Percentiles rank a stretch among this genome's conserved stretches.
phyloP scores from a whole-genome alignment of 2,797 vertebrate genomes.

The Myripristis jacobus region DNA sequence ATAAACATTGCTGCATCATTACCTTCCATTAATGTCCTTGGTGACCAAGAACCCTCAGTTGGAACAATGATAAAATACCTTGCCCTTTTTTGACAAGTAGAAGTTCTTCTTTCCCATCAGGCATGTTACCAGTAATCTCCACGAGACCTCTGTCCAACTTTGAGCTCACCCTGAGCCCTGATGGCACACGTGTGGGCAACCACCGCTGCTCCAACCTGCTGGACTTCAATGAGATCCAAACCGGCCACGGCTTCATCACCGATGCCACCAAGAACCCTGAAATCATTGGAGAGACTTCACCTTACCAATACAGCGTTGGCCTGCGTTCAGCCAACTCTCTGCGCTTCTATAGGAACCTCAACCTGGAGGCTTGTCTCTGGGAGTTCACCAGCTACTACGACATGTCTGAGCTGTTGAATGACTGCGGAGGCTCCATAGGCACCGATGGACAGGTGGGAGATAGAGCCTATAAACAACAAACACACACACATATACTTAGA shows the following conservation, averaged over 20 bases:
- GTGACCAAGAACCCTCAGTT: neutral
- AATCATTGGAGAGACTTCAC: conserved; percentile 87
- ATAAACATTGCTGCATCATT: neutral
- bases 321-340: conserved; percentile 85
- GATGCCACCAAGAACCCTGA: conserved; percentile 87
- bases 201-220: conserved; percentile 90
- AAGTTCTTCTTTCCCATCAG: conserved; percentile 56
- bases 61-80: neutral
- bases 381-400: conserved; percentile 89
- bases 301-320: conserved; percentile 84
- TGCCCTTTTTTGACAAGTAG: neutral
- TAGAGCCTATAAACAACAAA: neutral
- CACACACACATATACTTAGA: neutral
- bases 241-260: conserved; percentile 87
- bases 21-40: neutral
- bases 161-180: conserved; percentile 88
- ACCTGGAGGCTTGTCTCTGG: conserved; percentile 89
- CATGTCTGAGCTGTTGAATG: conserved; percentile 87
- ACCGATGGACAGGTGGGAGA: conserved; percentile 86
- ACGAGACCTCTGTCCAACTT: conserved; percentile 88
- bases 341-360: conserved; percentile 89
- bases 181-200: conserved; percentile 87
- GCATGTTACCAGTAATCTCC: conserved; percentile 90
- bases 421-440: conserved; percentile 86
- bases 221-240: conserved; percentile 90